Evolutionary conservation across 2,797 vertebrate genomes (phyloP).

Genomic region (Scomberomorus guttatus): DNA sequence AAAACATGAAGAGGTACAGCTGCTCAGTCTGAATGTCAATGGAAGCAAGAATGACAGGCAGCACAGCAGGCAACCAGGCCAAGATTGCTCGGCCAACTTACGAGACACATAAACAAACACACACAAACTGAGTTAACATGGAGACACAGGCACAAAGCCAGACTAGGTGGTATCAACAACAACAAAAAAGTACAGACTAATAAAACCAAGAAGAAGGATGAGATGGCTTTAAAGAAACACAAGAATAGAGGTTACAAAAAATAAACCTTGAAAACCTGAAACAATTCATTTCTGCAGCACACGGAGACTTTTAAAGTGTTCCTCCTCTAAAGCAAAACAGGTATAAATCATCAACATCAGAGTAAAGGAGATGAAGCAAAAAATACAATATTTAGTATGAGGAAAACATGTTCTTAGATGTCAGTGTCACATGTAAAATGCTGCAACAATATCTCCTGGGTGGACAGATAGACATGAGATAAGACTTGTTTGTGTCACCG

Average conservation of each 20-base stretch:
- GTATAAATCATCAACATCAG: slow-evolving; percentile 32
- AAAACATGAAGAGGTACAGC: slow-evolving; percentile 81
- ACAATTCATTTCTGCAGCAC: slow-evolving; percentile 34
- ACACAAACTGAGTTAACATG: slow-evolving; percentile 58
- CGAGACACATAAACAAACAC: slow-evolving; percentile 77
- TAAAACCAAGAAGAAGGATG: slow-evolving; percentile 49
- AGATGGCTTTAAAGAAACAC: slow-evolving; percentile 48
- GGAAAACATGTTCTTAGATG: slow-evolving; percentile 44
- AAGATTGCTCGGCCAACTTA: slow-evolving; percentile 70
- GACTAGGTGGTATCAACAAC: slow-evolving; percentile 51
- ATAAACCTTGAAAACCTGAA: slow-evolving; percentile 53
- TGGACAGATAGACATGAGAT: slow-evolving; percentile 42
- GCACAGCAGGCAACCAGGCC: slow-evolving; percentile 73
- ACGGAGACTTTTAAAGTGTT: slow-evolving; percentile 15
- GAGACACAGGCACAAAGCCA: slow-evolving; percentile 54
- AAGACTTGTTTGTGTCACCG: slow-evolving; percentile 56
- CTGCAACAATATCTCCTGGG: slow-evolving; percentile 22
- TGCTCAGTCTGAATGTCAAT: slow-evolving; percentile 83
- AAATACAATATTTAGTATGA: slow-evolving; percentile 37
- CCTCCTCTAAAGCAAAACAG: slow-evolving; percentile 40
- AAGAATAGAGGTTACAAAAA: slow-evolving; percentile 34
- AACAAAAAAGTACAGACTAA: slow-evolving; percentile 42
- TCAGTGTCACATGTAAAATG: slow-evolving; percentile 41
- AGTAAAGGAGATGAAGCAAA: slow-evolving; percentile 5
- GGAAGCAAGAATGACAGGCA: slow-evolving; percentile 78